Evolutionary conservation across 2,113 vertebrate species (phyloP).

Genomic region (Ivindomyrus marchei): DNA sequence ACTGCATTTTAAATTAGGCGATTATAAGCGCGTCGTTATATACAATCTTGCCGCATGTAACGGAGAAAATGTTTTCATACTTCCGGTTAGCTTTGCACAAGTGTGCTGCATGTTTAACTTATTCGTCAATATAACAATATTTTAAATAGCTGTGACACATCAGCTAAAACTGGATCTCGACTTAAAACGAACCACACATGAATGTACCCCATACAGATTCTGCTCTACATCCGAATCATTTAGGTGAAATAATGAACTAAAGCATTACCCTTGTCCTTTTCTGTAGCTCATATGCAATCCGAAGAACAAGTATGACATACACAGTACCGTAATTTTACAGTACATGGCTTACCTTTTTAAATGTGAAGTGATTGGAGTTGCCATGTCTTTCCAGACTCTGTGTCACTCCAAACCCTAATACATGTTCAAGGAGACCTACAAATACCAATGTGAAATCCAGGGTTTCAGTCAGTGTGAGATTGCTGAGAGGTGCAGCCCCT

Average conservation of each 20-base stretch:
- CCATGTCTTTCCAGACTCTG: constrained; percentile 42
- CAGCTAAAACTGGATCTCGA: neutral
- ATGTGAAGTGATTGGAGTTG: constrained; percentile 37
- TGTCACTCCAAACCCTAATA: constrained; percentile 49
- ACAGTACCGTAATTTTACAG: neutral
- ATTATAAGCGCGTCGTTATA: neutral
- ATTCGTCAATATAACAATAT: neutral
- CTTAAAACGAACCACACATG: neutral
- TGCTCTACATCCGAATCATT: neutral
- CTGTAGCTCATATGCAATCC: neutral
- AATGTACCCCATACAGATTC: neutral
- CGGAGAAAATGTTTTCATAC: neutral
- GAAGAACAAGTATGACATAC: neutral
- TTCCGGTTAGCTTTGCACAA: constrained; percentile 10
- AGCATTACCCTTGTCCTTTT: neutral
- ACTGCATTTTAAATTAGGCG: neutral
- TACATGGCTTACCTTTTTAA: constrained; percentile 54
- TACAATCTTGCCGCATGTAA: neutral
- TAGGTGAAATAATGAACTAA: neutral
- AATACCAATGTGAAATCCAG: constrained; percentile 54
- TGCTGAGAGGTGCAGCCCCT: constrained; percentile 64
- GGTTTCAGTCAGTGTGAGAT: constrained; percentile 48
- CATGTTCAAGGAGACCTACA: constrained; percentile 38
- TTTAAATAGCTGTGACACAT: neutral
- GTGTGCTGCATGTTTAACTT: neutral